phyloP scores from a whole-genome alignment of 2,888 invertebrate genomes.

The Helleia helle region DNA sequence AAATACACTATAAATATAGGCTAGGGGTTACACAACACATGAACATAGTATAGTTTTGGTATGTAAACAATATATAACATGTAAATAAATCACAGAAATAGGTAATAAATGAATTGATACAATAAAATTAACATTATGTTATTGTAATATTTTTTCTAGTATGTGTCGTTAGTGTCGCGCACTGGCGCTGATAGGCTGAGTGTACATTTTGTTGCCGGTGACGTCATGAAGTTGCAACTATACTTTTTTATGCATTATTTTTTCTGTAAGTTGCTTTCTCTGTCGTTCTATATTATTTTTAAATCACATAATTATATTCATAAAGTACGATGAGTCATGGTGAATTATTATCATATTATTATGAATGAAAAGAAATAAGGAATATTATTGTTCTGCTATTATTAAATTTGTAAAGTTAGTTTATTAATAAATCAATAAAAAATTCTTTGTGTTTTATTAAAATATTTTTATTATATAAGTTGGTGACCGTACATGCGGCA shows the following conservation, averaged over 20 bases:
- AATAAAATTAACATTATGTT: conserved; percentile 65
- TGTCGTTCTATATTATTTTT: conserved; percentile 72
- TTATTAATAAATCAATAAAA: conserved; percentile 75
- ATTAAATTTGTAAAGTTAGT: conserved; percentile 75
- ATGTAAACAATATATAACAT: conserved; percentile 65
- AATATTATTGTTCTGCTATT: conserved; percentile 75
- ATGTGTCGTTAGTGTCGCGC: conserved; percentile 35
- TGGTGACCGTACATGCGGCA: no score
- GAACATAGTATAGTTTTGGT: conserved; percentile 68
- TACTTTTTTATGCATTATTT: conserved; percentile 63
- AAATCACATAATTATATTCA: conserved; percentile 72
- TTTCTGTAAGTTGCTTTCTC: conserved; percentile 71
- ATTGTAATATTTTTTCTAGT: conserved; percentile 62
- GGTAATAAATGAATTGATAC: conserved; percentile 64
- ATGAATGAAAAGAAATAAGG: conserved; percentile 74
- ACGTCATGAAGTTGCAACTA: conserved; percentile 41
- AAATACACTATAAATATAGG: conserved; percentile 71
- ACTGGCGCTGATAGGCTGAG: conserved; percentile 32
- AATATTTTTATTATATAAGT: no score
- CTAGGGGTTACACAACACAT: conserved; percentile 64
- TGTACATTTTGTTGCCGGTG: conserved; percentile 50
- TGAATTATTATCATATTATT: conserved; percentile 66
- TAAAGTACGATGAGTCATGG: conserved; percentile 69
- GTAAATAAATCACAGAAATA: conserved; percentile 67
- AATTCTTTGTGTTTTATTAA: conserved; percentile 42